Conservation (phyloP, 2,888 invertebrate species). For the Listrodromus nycthemerus region DNA sequence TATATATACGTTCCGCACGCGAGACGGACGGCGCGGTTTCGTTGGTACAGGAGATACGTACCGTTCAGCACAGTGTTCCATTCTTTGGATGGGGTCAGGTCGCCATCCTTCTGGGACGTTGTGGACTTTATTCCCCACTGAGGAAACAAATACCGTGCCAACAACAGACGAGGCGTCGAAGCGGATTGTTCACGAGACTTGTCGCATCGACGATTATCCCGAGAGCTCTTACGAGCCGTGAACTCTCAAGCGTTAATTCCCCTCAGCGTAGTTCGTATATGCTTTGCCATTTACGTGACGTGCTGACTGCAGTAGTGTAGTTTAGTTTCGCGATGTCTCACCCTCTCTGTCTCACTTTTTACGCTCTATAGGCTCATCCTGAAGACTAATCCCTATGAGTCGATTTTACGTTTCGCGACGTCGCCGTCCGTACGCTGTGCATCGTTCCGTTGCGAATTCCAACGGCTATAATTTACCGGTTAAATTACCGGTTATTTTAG, state of each 20-base stretch:
- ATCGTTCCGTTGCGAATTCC: background rate
- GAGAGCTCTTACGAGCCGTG: slow-evolving; percentile 66
- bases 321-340: slow-evolving; percentile 59
- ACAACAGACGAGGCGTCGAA: slow-evolving; percentile 14
- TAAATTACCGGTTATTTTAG: background rate
- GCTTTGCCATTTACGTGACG: slow-evolving; percentile 79
- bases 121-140: slow-evolving; percentile 3
- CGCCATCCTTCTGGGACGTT: slow-evolving; percentile 77
- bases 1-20: slow-evolving; percentile 30
- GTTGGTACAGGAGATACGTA: slow-evolving; percentile 67
- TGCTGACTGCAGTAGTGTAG: slow-evolving; percentile 68
- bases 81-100: slow-evolving; percentile 81
- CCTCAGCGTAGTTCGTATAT: slow-evolving; percentile 70
- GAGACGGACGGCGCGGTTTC: slow-evolving; percentile 47
- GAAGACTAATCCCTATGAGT: background rate
- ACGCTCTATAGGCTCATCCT: background rate
- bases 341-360: slow-evolving; percentile 26
- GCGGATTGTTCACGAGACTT: slow-evolving; percentile 35
- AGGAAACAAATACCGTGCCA: slow-evolving; percentile 22
- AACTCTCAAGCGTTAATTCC: slow-evolving; percentile 51
- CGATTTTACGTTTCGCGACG: slow-evolving; percentile 10
- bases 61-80: slow-evolving; percentile 81
- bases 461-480: background rate
- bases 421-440: background rate
- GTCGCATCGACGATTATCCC: slow-evolving; percentile 66